These are phyloP conservation scores for Calephelis perditalis DNA, from an alignment of 2,888 invertebrate species.

Conservation along the genomic window DNA sequence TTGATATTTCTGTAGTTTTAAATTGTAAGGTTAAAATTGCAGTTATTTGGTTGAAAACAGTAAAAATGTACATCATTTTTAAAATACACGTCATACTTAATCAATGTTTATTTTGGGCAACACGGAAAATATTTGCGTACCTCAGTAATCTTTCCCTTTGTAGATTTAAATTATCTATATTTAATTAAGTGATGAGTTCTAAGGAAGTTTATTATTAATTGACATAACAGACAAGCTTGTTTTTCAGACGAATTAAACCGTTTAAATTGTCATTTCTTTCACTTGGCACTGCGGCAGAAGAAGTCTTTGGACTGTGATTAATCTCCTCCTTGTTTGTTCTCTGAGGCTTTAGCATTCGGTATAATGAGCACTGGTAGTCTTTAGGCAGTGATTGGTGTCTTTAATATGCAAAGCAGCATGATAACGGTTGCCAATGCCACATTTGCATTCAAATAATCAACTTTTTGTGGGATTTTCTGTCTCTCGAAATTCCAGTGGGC, in stretches of 20 bases:
- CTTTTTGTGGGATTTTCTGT: conserved; percentile 5
- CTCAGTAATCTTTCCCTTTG: too few species aligned
- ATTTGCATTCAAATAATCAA: conserved; percentile 20
- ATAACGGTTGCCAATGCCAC: conserved; percentile 30
- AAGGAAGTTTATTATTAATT: too few species aligned
- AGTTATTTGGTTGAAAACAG: too few species aligned
- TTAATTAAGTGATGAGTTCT: too few species aligned
- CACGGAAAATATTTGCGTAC: too few species aligned
- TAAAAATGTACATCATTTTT: too few species aligned
- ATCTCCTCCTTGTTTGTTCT: conserved; percentile 42
- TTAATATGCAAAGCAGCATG: conserved; percentile 51
- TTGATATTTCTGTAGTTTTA: too few species aligned
- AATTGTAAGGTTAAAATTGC: too few species aligned
- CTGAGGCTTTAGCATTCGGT: conserved; percentile 39
- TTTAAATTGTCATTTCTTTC: conserved; percentile 35
- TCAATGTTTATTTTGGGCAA: too few species aligned
- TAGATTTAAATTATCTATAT: too few species aligned
- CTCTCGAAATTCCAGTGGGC: not conserved
- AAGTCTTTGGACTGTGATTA: conserved; percentile 46
- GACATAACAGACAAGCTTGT: too few species aligned
- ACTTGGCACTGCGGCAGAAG: conserved; percentile 28
- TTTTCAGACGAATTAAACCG: conserved; percentile 1
- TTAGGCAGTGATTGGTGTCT: conserved; percentile 48
- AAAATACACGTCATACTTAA: too few species aligned
- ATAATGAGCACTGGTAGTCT: conserved; percentile 44